Conservation (phyloP, 2,113 vertebrate species). For the Cephalopterus ornatus region DNA sequence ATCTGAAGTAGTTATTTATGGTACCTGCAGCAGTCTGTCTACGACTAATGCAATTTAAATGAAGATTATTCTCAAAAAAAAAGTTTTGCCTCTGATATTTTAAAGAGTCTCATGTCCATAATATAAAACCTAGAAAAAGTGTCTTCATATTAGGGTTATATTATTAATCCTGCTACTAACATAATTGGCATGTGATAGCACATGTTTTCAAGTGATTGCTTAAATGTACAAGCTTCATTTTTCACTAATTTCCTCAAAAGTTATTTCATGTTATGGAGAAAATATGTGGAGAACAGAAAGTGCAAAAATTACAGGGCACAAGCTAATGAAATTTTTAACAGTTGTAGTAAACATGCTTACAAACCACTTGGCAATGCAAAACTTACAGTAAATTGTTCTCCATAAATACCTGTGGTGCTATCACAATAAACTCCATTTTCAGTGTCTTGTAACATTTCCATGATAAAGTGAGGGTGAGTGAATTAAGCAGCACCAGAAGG, state of each 20-base stretch:
- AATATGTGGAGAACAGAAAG: not conserved
- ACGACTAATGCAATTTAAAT: not conserved
- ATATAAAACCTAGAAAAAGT: not conserved
- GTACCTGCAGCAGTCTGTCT: not conserved
- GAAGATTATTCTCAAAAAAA: not conserved
- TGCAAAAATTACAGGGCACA: not conserved
- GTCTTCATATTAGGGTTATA: not conserved
- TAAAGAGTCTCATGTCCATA: accelerated
- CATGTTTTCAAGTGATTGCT: not conserved
- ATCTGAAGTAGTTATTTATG: not conserved
- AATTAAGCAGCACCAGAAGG: not conserved
- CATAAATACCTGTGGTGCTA: not conserved
- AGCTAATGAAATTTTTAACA: not conserved
- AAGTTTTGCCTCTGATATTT: not conserved
- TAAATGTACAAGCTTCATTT: not conserved
- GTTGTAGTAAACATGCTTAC: not conserved
- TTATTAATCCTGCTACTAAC: not conserved
- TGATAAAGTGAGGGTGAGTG: not conserved
- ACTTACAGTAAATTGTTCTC: not conserved
- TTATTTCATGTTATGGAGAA: not conserved
- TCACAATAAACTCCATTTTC: not conserved
- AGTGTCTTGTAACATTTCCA: not conserved
- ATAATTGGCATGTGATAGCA: not conserved
- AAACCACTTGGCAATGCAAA: not conserved
- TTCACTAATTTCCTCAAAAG: not conserved